Conservation (phyloP, 2,113 vertebrate genomes). For the Aepyceros melampus region DNA sequence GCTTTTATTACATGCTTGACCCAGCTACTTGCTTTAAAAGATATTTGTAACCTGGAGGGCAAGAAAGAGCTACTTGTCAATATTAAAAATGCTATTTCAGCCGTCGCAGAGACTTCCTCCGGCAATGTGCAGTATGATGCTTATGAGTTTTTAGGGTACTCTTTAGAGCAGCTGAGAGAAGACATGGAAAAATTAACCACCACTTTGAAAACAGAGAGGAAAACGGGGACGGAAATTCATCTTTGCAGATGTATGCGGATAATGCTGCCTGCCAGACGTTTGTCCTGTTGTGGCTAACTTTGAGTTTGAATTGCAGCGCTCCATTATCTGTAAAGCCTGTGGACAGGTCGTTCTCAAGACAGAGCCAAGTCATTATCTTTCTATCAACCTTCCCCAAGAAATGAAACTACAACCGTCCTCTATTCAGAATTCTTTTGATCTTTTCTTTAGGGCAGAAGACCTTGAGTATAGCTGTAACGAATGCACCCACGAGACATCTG, state of each 20-base stretch:
- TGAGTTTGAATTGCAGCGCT: slow-evolving; percentile 93
- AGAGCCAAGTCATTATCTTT: neutral
- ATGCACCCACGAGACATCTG: neutral
- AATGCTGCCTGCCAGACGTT: slow-evolving; percentile 82
- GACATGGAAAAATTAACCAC: slow-evolving; percentile 92
- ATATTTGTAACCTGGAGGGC: slow-evolving; percentile 87
- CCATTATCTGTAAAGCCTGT: slow-evolving; percentile 88
- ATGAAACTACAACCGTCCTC: rapidly evolving
- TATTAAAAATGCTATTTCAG: slow-evolving; percentile 93
- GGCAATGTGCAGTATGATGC: slow-evolving; percentile 94
- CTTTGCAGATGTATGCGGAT: slow-evolving; percentile 32
- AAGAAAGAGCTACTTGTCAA: slow-evolving; percentile 91
- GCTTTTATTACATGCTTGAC: slow-evolving; percentile 91
- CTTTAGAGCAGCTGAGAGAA: slow-evolving; percentile 93
- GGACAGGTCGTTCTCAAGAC: neutral
- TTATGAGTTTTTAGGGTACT: slow-evolving; percentile 95
- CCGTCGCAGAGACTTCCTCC: slow-evolving; percentile 91
- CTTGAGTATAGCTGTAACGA: neutral
- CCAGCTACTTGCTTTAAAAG: slow-evolving; percentile 92
- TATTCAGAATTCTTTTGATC: neutral
- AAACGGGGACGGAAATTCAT: slow-evolving; percentile 73
- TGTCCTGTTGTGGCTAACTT: slow-evolving; percentile 92
- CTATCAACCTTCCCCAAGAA: neutral
- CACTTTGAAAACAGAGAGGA: slow-evolving; percentile 82
- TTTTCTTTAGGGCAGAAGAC: neutral